Evolutionary conservation across 2,888 invertebrate genomes (phyloP), one percentile per base, ranked within the genome.

Genomic region (Metopia argyrocephala): DNA sequence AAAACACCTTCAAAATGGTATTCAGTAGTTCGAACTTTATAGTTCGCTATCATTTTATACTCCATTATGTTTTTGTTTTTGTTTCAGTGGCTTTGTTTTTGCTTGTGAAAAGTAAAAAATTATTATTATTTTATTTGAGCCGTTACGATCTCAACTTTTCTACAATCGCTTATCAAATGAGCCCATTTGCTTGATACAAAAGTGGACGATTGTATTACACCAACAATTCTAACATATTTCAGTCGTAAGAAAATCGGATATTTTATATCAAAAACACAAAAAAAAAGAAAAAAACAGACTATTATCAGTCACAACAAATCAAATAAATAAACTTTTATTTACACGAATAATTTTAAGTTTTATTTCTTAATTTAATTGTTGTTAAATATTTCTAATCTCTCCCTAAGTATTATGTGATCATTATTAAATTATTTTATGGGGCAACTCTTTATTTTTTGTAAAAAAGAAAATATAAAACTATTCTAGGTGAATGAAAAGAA

Each of bases 1-100:
- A 68, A 48, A 56, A 25, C 83, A 89, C 89, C 89, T 86, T 87
- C 88, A 81, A 89, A 89, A 78, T 86, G 85, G 85, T 89, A 89
- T 83, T 89, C 89, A 27, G 85, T 86, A 3, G 88, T 71, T 78
- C 84, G 79, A 81, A 85, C 82, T 73, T 76, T 84, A 64, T 75
- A 75, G 66, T 61, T 83, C 9, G 81, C 50, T 65, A 78, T 56
- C 70, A 81, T 25, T 57, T 59, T 28, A 20, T 38, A 38, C 38
- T 80, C 76, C 79, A 80, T 79, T 15, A 15, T 38, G 3, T 9
- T 12, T 38, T 15, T 3, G 38, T 38, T 12, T 9, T 31, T 31
- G 6, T 2, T 31, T 31, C n/a, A n/a, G n/a, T 31, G 1, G 9
- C 31, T 7, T 31, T 31, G 7, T 31, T 12, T 31, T 6, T 12